phyloP scores from a whole-genome alignment of 2,888 invertebrate species.

The Oligia latruncula region DNA sequence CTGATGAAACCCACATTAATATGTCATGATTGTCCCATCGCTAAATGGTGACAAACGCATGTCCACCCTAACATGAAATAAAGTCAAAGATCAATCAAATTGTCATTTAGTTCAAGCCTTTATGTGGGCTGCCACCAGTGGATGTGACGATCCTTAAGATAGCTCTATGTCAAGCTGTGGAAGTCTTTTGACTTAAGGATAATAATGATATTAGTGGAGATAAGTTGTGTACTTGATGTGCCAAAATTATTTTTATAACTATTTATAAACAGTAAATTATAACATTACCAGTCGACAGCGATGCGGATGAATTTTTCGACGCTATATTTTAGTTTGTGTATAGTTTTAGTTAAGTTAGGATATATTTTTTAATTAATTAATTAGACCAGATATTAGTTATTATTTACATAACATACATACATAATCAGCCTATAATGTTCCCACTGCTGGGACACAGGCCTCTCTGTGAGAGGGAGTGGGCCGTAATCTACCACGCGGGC shows the following conservation, averaged over 20 bases:
- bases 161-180: constrained; percentile 12
- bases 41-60: constrained; percentile 34
- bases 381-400: too few species aligned
- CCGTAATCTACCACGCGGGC: too few species aligned
- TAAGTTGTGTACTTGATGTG: neutral
- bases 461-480: too few species aligned
- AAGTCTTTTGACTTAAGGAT: constrained; percentile 3
- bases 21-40: neutral
- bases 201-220: neutral
- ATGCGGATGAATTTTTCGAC: too few species aligned
- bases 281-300: too few species aligned
- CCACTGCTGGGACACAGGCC: too few species aligned
- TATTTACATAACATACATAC: too few species aligned
- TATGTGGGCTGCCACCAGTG: constrained; percentile 26
- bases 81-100: neutral
- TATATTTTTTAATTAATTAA: too few species aligned
- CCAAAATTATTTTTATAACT: neutral
- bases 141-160: neutral
- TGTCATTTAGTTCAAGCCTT: constrained; percentile 30
- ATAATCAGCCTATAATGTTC: too few species aligned
- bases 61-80: constrained; percentile 21
- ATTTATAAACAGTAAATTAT: neutral
- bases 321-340: too few species aligned
- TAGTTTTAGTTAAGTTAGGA: too few species aligned
- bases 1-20: constrained; percentile 6